These are phyloP conservation scores for Syngnathus typhle DNA, from an alignment of 2,113 vertebrate species.

Conservation along the genomic window DNA sequence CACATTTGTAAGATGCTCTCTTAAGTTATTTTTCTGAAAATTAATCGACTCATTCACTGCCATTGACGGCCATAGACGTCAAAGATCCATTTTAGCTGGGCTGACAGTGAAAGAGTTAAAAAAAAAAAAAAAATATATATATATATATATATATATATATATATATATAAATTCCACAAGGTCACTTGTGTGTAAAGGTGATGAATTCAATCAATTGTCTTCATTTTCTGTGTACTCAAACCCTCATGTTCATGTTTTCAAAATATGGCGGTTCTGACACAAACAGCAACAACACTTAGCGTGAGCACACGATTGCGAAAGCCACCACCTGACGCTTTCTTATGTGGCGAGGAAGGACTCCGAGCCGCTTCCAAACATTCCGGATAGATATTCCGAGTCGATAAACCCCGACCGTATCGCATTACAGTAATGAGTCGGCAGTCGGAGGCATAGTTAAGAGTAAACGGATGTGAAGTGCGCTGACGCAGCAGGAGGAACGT, in stretches of 20 bases:
- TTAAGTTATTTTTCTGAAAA: too few relatives aligned
- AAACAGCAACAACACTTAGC: too few relatives aligned
- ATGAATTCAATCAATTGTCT: not conserved
- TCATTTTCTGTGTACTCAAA: not conserved
- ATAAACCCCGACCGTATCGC: conserved; percentile 46
- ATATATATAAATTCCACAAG: not conserved
- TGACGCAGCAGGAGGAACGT: conserved; percentile 36
- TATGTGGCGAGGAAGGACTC: not conserved
- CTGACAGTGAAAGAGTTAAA: too few relatives aligned
- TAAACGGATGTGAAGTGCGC: conserved; percentile 49
- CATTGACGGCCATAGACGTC: too few relatives aligned
- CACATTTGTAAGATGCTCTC: too few relatives aligned
- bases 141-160: too few relatives aligned
- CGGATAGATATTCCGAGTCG: conserved; percentile 13
- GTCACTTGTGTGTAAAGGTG: not conserved
- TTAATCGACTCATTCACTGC: too few relatives aligned
- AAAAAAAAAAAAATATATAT: too few relatives aligned
- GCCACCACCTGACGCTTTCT: not conserved
- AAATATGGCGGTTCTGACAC: too few relatives aligned
- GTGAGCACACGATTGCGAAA: not conserved
- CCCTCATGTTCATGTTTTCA: not conserved
- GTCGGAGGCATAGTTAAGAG: conserved; percentile 37
- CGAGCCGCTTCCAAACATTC: conserved; percentile 18
- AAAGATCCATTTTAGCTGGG: too few relatives aligned
- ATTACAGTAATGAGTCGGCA: conserved; percentile 43